Evolutionary conservation across 2,888 invertebrate species (phyloP).

Genomic region (Papilio gigon): DNA sequence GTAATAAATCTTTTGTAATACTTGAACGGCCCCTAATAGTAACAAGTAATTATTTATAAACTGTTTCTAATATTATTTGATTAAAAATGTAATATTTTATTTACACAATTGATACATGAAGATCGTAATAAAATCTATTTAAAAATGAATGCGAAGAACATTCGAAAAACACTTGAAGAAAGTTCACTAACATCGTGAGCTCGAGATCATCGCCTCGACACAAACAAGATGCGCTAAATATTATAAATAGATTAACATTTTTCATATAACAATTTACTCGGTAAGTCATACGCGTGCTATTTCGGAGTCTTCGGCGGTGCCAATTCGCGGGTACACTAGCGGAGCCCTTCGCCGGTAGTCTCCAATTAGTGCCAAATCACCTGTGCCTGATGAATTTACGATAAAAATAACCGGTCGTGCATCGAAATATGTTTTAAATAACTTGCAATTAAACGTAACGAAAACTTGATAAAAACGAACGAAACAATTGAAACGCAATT

Average conservation of each 20-base stretch:
- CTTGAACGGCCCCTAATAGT: too few species aligned
- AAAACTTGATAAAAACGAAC: too few species aligned
- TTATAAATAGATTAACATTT: slow-evolving; percentile 26
- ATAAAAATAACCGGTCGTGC: slow-evolving; percentile 15
- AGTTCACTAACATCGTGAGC: slow-evolving; percentile 20
- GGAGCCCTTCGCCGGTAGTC: slow-evolving; percentile 19
- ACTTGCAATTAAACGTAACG: not conserved
- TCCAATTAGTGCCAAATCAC: slow-evolving; percentile 35
- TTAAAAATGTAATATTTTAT: too few species aligned
- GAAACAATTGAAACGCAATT: too few species aligned
- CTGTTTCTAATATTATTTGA: too few species aligned
- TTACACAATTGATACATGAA: too few species aligned
- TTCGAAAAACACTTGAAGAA: not conserved
- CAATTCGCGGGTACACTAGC: slow-evolving; percentile 51
- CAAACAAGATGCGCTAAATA: slow-evolving; percentile 22
- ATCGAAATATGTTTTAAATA: slow-evolving; percentile 14
- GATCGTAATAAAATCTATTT: not conserved
- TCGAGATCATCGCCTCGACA: slow-evolving; percentile 3
- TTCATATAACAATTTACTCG: slow-evolving; percentile 24
- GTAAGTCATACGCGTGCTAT: slow-evolving; percentile 29
- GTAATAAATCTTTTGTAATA: too few species aligned
- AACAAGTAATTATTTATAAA: too few species aligned
- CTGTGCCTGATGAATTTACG: not conserved
- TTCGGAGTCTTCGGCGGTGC: slow-evolving; percentile 45
- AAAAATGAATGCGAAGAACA: not conserved